Evolutionary conservation across 2,888 invertebrate genomes (phyloP), one percentile per base, ranked within the genome.

Genomic region (Andrena bicolor): DNA sequence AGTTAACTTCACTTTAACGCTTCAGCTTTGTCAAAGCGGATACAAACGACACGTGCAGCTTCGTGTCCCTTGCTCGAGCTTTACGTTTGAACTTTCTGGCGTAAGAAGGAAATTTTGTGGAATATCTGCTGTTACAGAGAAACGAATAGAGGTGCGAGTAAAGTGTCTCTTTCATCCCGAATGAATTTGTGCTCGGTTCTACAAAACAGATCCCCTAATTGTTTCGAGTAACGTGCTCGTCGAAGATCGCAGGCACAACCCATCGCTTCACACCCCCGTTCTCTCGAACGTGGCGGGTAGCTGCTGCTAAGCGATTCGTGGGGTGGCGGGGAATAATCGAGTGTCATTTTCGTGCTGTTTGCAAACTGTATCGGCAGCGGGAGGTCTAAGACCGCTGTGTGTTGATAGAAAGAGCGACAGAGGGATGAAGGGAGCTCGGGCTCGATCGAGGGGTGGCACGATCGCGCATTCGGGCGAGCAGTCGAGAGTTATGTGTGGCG

Each of bases 321-420:
- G 66, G 75, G 66, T 74, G 73, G 78, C 63, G 75, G 69, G 78
- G 76, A 81, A 88, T 88, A 86, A 91, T 91, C 88, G 91, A 92
- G 91, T 90, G 91, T 89, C 87, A 90, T 90, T 91, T 92, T 92
- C 89, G 86, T 87, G 88, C 89, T 91, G 89, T 92, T 91, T 92
- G 88, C 91, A 90, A 90, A 91, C 89, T 90, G 86, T 90, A 88
- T 90, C 88, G 85, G 71, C 86, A 82, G 76, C 75, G 84, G 82
- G 86, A 80, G 77, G 79, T 84, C 80, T 51, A 78, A 82, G 72
- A 48, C 73, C 68, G 48, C 63, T 61, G 26, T 56, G 53, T 53
- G 61, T 49, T 73, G 82, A 56, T 76, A 60, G 66, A 76, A 72
- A 60, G 71, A 61, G 63, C 58, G 66, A 32, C 70, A 32, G 16